A percentile compares a stretch with the other conserved stretches of the same genome.
phyloP scores from a whole-genome alignment of 2,113 vertebrate species.

The Chrysochloris asiatica region DNA sequence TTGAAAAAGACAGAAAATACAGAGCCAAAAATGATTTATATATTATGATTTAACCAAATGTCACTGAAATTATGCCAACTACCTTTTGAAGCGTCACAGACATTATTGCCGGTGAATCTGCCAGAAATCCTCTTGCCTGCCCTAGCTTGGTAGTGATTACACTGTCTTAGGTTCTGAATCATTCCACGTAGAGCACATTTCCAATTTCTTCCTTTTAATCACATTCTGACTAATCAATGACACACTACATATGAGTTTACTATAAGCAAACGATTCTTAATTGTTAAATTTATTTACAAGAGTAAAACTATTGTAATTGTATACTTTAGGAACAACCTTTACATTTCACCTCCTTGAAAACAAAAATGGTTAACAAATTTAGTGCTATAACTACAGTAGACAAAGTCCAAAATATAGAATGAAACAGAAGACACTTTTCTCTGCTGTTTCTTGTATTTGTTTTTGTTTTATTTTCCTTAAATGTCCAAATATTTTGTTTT shows the following conservation, averaged over 20 bases:
- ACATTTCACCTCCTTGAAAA: background rate
- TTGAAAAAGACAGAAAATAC: background rate
- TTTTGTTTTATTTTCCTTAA: background rate
- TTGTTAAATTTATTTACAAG: background rate
- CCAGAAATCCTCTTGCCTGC: background rate
- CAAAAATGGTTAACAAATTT: slow-evolving; percentile 1
- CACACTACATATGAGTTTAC: background rate
- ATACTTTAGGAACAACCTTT: background rate
- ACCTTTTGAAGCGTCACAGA: background rate
- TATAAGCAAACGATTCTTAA: slow-evolving; percentile 24
- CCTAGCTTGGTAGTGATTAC: background rate
- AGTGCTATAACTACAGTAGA: background rate
- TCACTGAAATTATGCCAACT: background rate
- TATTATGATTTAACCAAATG: slow-evolving; percentile 36
- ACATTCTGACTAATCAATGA: background rate
- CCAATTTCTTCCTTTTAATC: background rate
- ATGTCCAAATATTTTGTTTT: background rate
- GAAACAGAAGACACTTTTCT: background rate
- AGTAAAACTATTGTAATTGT: background rate
- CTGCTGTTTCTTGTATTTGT: background rate
- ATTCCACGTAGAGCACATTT: background rate
- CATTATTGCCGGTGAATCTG: slow-evolving; percentile 27
- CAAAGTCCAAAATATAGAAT: background rate
- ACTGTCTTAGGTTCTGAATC: background rate
- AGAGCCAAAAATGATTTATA: slow-evolving; percentile 28